Conservation (phyloP, 2,113 vertebrate genomes). For the Sterna hirundo region DNA sequence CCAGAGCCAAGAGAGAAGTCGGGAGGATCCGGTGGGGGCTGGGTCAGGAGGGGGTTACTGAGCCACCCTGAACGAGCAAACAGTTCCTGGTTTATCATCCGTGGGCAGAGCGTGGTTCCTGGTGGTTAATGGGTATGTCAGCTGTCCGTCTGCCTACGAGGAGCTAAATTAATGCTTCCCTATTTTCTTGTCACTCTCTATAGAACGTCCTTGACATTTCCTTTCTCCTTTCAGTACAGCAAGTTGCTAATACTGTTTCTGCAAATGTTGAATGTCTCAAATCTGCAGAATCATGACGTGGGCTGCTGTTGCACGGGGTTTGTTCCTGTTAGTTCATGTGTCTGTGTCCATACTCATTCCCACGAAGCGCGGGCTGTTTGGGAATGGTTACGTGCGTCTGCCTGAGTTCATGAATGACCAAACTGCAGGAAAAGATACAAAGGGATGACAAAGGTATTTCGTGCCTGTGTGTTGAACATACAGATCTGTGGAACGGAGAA, state of each 20-base stretch:
- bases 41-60: not conserved
- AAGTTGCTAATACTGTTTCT: not conserved
- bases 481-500: not conserved
- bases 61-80: not conserved
- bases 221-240: not conserved
- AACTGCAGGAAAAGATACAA: not conserved
- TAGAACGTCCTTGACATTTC: not conserved
- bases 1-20: not conserved
- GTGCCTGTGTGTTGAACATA: not conserved
- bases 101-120: not conserved
- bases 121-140: not conserved
- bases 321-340: not conserved
- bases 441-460: not conserved
- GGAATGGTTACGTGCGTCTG: not conserved
- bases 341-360: not conserved
- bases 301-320: not conserved
- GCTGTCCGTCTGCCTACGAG: not conserved
- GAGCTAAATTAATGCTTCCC: not conserved
- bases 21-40: not conserved
- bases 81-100: not conserved
- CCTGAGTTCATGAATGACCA: not conserved
- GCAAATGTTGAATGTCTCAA: not conserved
- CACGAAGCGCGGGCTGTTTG: not conserved
- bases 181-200: not conserved
- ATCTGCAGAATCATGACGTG: not conserved